Evolutionary conservation across 1,140 invertebrate genomes (phyloP), one percentile per base, ranked within the genome.

Genomic region (Lucilia sericata): DNA sequence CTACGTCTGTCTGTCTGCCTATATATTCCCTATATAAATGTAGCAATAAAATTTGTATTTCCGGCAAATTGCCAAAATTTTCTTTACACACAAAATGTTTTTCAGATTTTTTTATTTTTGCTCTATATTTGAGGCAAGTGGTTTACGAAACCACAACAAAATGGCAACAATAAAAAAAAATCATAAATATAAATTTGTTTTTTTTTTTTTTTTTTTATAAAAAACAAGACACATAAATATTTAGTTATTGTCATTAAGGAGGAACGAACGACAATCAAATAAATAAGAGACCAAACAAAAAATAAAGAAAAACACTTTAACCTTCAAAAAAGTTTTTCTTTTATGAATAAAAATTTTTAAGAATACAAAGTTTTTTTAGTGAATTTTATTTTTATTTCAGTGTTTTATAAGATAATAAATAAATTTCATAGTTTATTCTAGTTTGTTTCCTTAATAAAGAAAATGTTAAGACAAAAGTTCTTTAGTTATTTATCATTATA

Each of bases 1-100:
- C 42, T 60, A 7, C 14, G 65, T 21, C 65, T 19, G n/a, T 19
- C 14, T 19, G 17, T 65, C 2, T 65, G 3, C 3, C 1, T 30
- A 30, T 14, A 60, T 17, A 70, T 70, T 70, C n/a, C n/a, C 65
- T 25, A 60, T 60, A 60, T 21, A 19, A 70, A 70, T 70, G 7
- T 21, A 21, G 65, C 76, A 13, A 19, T 19, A 80, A 80, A 80
- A 80, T 80, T 12, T 80, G 9, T 17, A 30, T 49, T 80, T 25
- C 42, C 42, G 76, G 76, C 76, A 80, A 51, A 49, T 13, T 80
- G 76, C 76, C 76, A 80, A 80, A 21, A 30, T 30, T n/a, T n/a
- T n/a, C 25, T 30, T 30, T 30, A 30, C 25, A 30, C 25, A 30
- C 25, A 30, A 30, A 30, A 30, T 30, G 25, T 30, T 30, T 30